phyloP scores from a whole-genome alignment of 2,113 vertebrate species.

The Macquaria ambigua region DNA sequence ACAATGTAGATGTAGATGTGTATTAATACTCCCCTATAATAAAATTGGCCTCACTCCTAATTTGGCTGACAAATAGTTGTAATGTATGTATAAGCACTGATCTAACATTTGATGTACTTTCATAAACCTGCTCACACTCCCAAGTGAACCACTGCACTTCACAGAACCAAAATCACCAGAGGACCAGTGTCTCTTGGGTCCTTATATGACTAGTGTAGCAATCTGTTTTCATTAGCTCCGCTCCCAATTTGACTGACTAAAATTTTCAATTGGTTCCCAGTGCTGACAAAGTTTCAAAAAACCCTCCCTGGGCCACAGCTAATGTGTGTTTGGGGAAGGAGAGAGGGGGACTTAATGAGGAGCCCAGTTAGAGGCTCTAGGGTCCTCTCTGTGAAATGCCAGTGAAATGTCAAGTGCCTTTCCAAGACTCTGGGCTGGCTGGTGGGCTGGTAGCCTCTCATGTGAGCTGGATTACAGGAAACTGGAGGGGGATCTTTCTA shows the following conservation, averaged over 20 bases:
- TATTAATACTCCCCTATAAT: not conserved
- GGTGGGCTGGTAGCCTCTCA: slow-evolving; percentile 51
- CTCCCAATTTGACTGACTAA: slow-evolving; percentile 36
- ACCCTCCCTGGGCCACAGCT: slow-evolving; percentile 28
- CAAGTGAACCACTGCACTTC: not conserved
- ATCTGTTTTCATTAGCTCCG: slow-evolving; percentile 55
- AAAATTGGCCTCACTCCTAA: not conserved
- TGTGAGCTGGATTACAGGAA: slow-evolving; percentile 66
- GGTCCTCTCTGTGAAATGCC: slow-evolving; percentile 70
- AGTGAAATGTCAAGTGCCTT: slow-evolving; percentile 81
- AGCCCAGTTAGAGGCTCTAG: slow-evolving; percentile 58
- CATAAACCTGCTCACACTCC: not conserved
- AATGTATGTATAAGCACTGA: not conserved
- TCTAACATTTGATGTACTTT: not conserved
- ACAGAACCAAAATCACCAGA: not conserved
- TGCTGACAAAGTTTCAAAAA: slow-evolving; percentile 48
- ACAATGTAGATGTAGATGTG: not conserved
- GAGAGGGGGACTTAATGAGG: slow-evolving; percentile 64
- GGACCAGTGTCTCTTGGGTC: slow-evolving; percentile 17
- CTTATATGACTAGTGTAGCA: not conserved
- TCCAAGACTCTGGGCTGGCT: slow-evolving; percentile 54
- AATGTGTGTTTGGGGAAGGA: slow-evolving; percentile 54
- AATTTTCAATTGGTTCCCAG: slow-evolving; percentile 37
- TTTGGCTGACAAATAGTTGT: not conserved
- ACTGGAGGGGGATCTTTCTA: slow-evolving; percentile 54